These are phyloP conservation scores for Ammospiza caudacuta DNA, from an alignment of 2,113 vertebrate genomes.

Conservation along the genomic window DNA sequence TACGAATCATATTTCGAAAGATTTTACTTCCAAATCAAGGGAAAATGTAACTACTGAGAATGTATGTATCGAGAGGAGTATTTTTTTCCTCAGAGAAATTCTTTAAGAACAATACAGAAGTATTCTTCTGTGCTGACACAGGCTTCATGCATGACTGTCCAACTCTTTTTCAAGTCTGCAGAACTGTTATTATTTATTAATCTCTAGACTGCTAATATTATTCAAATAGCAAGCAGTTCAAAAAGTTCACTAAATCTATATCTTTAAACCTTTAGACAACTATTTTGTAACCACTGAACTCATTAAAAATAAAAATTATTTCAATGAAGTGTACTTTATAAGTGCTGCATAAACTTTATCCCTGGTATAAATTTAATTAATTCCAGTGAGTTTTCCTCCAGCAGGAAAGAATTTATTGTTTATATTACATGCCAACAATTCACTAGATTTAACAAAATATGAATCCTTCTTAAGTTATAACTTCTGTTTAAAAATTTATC, in stretches of 20 bases:
- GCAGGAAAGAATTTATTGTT: background rate
- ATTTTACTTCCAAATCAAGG: conserved; percentile 10
- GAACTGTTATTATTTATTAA: background rate
- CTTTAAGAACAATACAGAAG: background rate
- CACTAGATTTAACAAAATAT: background rate
- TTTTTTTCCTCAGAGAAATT: background rate
- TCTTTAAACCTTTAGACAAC: background rate
- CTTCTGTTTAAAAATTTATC: background rate
- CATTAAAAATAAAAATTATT: background rate
- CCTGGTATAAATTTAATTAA: background rate
- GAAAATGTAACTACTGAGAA: background rate
- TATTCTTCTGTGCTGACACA: background rate
- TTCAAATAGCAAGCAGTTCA: background rate
- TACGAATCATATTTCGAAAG: background rate
- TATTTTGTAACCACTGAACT: background rate
- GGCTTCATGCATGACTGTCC: background rate
- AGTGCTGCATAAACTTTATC: background rate
- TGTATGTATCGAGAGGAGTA: background rate
- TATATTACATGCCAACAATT: background rate
- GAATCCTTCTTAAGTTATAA: background rate
- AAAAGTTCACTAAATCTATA: background rate
- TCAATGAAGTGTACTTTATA: background rate
- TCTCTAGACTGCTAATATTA: background rate
- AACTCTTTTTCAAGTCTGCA: background rate
- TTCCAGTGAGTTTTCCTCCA: background rate